Evolutionary conservation across 64 coral and sea anemone genomes (phyloP), one percentile per base, ranked within the genome.

Genomic region (Catalaphyllia jardinei): DNA sequence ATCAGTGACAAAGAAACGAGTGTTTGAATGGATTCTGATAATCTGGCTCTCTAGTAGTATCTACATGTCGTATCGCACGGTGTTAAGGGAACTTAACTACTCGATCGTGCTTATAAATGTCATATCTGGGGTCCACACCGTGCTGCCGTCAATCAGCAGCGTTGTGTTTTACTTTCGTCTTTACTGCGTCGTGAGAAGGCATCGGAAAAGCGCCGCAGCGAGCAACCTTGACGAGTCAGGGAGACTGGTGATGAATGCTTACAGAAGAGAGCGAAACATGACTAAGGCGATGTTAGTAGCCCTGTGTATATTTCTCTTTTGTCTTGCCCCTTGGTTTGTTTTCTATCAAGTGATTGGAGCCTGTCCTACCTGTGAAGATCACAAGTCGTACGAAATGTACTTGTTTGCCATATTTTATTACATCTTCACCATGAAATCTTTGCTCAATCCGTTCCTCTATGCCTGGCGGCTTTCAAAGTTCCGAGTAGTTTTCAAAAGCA

Each of bases 391-490:
- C 18, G 79, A 96, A 39, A 96, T 96, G 94, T 96, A 96, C 72
- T 19, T 96, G 29, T 96, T 96, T 75, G 55, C 62, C 18, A 74
- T 25, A 3, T 96, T 96, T 59, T 96, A 86, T 71, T 96, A 89
- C 35, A 49, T 96, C 15, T 96, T 96, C 42, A 74, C 92, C 90
- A 86, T 88, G 30, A 96, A 96, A 28, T 92, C 90, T 77, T 60
- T 92, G 25, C 90, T 96, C 4, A 96, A 92, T 38, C 61, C 94
- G 0, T 96, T 92, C 54, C 62, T 96, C 8, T 96, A 96, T 78
- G 94, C 94, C 0, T 96, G 94, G 94, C 88, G 94, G n/a, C 62
- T 96, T 33, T 67, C 86, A 13, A 96, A 96, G 49, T 96, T 85
- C 73, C 88, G 87, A 62, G 54, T 49, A 19, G 91, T 69, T 29